Evolutionary conservation across 2,888 invertebrate genomes (phyloP).

Genomic region (Eupithecia tripunctaria): DNA sequence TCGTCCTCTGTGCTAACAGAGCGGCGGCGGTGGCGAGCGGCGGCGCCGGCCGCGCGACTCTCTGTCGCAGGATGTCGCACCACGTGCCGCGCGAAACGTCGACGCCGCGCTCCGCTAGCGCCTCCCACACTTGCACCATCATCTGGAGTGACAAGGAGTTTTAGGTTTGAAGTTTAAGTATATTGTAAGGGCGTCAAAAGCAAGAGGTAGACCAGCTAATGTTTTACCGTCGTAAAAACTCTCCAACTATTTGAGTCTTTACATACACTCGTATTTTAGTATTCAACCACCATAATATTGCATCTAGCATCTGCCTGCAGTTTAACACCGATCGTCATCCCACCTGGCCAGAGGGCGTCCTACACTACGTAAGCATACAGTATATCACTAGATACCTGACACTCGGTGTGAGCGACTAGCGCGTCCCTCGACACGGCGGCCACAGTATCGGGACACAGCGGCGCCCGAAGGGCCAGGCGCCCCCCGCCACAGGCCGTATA

Average conservation of each 20-base stretch:
- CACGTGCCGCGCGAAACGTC: conserved; percentile 80
- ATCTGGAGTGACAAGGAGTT: conserved; percentile 77
- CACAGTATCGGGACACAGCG: conserved; percentile 92
- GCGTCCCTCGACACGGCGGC: conserved; percentile 92
- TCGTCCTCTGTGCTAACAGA: conserved; percentile 48
- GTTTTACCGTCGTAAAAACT: too few relatives aligned
- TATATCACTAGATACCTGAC: conserved; percentile 86
- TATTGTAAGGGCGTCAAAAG: too few relatives aligned
- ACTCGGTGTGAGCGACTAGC: conserved; percentile 93
- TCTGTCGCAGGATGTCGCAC: conserved; percentile 87
- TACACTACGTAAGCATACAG: too few relatives aligned
- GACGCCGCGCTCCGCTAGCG: conserved; percentile 81
- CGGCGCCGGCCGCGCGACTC: conserved; percentile 69
- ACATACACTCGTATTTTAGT: too few relatives aligned
- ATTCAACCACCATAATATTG: too few relatives aligned
- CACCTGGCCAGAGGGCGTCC: too few relatives aligned
- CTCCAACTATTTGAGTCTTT: too few relatives aligned
- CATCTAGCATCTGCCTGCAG: too few relatives aligned
- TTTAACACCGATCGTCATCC: too few relatives aligned
- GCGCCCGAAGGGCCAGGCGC: conserved; percentile 86
- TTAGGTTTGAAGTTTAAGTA: too few relatives aligned
- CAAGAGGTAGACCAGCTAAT: too few relatives aligned
- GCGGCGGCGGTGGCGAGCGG: conserved; percentile 52
- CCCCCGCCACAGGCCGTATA: conserved; percentile 87
- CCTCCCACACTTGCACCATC: conserved; percentile 90